Evolutionary conservation across 92 coral and sea anemone genomes (phyloP).

Genomic region (Parazoanthus swiftii): DNA sequence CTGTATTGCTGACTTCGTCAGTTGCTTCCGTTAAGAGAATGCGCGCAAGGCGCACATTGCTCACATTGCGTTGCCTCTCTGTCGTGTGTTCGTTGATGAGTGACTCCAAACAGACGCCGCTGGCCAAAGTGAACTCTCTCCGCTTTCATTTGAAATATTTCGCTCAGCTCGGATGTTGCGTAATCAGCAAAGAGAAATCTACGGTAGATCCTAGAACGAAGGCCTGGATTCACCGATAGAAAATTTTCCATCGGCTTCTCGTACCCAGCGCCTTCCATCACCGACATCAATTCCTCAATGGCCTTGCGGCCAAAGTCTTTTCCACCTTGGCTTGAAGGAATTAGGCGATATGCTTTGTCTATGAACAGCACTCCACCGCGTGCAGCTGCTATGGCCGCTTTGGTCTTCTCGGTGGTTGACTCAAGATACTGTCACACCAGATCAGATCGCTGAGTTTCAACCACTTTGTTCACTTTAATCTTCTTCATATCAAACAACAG

Average conservation of each 20-base stretch:
- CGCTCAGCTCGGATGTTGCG: background rate
- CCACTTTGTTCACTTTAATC: constrained; percentile 3
- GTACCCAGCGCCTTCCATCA: background rate
- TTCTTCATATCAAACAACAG: constrained; percentile 4
- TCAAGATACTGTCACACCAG: constrained; percentile 32
- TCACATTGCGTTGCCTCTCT: background rate
- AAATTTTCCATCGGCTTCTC: background rate
- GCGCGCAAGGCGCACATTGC: background rate
- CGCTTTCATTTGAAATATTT: background rate
- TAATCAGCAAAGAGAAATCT: background rate
- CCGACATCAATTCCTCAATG: background rate
- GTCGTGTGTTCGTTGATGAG: background rate
- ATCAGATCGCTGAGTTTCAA: constrained; percentile 25
- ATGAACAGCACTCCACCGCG: constrained; percentile 27
- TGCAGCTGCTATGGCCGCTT: constrained; percentile 9
- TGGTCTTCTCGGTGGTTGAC: constrained; percentile 28
- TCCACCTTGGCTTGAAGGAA: background rate
- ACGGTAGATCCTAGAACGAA: background rate
- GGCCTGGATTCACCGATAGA: background rate
- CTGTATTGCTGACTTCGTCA: background rate
- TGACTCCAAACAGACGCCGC: background rate
- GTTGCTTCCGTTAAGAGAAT: background rate
- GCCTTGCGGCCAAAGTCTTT: background rate
- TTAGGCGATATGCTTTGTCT: constrained; percentile 13
- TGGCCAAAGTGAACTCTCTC: background rate